Conservation (phyloP, 1,140 invertebrate genomes). For the Mizuhopecten yessoensis region DNA sequence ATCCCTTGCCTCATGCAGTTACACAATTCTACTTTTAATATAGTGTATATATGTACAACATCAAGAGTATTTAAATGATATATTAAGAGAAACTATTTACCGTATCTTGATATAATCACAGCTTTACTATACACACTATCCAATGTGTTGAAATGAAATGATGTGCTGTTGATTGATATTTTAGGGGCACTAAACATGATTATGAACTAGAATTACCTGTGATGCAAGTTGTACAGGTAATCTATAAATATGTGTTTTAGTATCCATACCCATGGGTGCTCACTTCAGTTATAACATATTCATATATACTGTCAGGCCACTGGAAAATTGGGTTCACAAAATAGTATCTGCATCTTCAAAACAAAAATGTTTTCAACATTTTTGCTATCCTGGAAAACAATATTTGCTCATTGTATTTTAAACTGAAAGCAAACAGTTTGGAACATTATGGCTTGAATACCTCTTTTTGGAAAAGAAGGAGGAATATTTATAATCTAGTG, state of each 20-base stretch:
- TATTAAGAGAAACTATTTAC: too few species aligned
- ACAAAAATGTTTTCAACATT: background rate
- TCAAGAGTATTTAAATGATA: too few species aligned
- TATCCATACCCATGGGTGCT: background rate
- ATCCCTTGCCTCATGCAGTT: too few species aligned
- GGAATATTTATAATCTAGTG: background rate
- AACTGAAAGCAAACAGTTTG: background rate
- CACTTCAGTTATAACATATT: background rate
- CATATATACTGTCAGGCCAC: background rate
- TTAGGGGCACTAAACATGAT: slow-evolving; percentile 77
- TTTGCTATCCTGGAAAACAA: background rate
- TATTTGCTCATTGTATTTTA: background rate
- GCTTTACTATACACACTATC: too few species aligned
- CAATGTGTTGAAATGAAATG: background rate
- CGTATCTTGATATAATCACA: too few species aligned
- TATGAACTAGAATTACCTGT: slow-evolving; percentile 79
- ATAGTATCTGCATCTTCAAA: background rate
- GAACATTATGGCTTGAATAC: background rate
- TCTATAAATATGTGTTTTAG: background rate
- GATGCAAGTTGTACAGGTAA: slow-evolving; percentile 81
- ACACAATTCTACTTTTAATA: too few species aligned
- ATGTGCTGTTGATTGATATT: slow-evolving; percentile 55
- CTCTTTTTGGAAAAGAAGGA: too few species aligned
- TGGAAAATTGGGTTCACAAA: background rate
- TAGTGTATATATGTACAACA: too few species aligned